phyloP scores from a whole-genome alignment of 2,797 vertebrate genomes.

The Stomatorhinus walkeri region DNA sequence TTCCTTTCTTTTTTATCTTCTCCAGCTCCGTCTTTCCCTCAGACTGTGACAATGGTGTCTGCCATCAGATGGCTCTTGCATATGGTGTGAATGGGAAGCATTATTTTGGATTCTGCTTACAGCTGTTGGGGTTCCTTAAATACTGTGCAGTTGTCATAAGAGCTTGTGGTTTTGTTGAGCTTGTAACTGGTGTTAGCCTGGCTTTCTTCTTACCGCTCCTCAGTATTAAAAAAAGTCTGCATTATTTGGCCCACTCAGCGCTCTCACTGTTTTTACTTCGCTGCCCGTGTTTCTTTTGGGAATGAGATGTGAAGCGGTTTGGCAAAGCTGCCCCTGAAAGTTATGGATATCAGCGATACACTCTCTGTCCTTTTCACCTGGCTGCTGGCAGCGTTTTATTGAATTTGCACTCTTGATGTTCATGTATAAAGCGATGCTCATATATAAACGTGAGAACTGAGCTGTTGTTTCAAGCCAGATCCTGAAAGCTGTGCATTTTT shows the following conservation, averaged over 20 bases:
- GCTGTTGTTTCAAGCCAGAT: not conserved
- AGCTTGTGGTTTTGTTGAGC: not conserved
- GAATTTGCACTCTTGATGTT: slow-evolving; percentile 1
- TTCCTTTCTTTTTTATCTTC: not conserved
- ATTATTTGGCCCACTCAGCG: not conserved
- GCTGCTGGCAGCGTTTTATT: not conserved
- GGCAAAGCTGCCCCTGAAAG: not conserved
- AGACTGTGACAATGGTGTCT: not conserved
- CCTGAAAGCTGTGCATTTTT: not conserved
- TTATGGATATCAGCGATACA: slow-evolving; percentile 10
- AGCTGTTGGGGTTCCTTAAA: not conserved
- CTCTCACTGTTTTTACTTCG: not conserved
- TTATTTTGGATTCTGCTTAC: slow-evolving; percentile 2
- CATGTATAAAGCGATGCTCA: not conserved
- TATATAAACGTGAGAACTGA: not conserved
- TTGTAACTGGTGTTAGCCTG: not conserved
- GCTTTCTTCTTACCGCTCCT: not conserved
- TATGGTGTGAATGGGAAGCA: slow-evolving; percentile 9
- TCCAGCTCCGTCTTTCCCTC: not conserved
- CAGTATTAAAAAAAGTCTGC: not conserved
- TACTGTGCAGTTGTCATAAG: not conserved
- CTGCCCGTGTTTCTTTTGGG: slow-evolving; percentile 11
- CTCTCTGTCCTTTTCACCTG: slow-evolving; percentile 8
- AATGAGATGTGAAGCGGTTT: not conserved
- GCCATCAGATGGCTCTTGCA: not conserved